Base-by-base conservation (phyloP, 1,140 invertebrate species). In the Dreissena polymorpha region DNA sequence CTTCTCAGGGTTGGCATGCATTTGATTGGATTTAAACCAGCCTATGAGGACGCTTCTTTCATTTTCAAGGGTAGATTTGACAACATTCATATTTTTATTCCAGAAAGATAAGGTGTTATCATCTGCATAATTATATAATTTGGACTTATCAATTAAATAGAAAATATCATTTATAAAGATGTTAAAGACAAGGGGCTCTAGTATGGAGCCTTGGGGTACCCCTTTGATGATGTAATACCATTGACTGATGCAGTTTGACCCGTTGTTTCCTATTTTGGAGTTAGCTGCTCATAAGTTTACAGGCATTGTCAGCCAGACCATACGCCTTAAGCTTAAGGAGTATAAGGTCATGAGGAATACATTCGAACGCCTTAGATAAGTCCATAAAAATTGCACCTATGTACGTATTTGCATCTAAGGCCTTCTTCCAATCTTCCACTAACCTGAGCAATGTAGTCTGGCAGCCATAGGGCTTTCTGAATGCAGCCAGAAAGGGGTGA, bases 81-180 rank as follows among this genome's bases (percentile, higher is more conserved):
- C 23, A 2, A 29, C 13, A 21, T 73, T 29, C 27, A 25, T 49
- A 51, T 74, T 60, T 63, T 29, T 67, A 23, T 74, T 53, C n/a
- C 39, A 39, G 29, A 57, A 83, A 57, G 72, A 68, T 14, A 75
- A 60, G 39, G 72, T 83, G 57, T 83, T 83, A 70, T 83, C 63
- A 29, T 75, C 81, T 55, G 72, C 72, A 51, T 76, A 83, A 68
- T 83, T 83, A 76, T 69, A 83, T 10, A 83, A 27, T 53, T 1
- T 76, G 6, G n/a, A n/a, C n/a, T n/a, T n/a, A n/a, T n/a, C n/a
- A 60, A 76, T 49, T 50, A 57, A 70, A 55, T 63, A 27, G 55
- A 83, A 83, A 75, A 83, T 83, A 23, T 75, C 71, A 72, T 83
- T 83, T 39, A 83, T 71, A 60, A 76, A 83, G 14, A 53, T 71